Conservation (phyloP, 1,140 invertebrate species). For the Rhagoletis pomonella region DNA sequence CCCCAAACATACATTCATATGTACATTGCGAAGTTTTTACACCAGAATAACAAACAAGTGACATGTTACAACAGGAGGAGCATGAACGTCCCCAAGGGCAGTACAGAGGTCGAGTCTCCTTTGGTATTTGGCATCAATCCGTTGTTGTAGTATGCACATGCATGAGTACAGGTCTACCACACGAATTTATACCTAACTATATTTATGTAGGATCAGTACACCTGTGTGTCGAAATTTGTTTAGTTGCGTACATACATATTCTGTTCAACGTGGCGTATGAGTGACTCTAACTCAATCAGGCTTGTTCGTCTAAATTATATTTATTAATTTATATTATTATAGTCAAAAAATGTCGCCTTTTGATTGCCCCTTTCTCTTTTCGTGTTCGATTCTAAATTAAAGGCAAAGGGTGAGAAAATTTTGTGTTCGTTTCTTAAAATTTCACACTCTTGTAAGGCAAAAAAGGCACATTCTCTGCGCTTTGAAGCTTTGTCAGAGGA, state of each 20-base stretch:
- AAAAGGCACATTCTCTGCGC: no score
- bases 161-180: neutral
- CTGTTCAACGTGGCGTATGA: conserved; percentile 32
- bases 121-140: neutral
- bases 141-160: conserved; percentile 8
- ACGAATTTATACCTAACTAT: neutral
- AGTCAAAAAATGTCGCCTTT: no score
- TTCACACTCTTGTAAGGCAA: no score
- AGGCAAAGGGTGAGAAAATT: no score
- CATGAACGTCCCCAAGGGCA: neutral
- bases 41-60: neutral
- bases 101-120: neutral
- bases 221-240: conserved; percentile 9
- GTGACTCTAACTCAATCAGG: conserved; percentile 30
- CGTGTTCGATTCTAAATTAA: no score
- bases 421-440: no score
- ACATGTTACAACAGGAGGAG: neutral
- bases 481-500: no score
- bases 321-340: no score
- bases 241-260: neutral
- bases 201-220: neutral
- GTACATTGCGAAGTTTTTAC: neutral
- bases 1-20: neutral
- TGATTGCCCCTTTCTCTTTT: no score
- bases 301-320: neutral